Conservation (phyloP, 2,797 vertebrate genomes). For the Cynopterus sphinx region DNA sequence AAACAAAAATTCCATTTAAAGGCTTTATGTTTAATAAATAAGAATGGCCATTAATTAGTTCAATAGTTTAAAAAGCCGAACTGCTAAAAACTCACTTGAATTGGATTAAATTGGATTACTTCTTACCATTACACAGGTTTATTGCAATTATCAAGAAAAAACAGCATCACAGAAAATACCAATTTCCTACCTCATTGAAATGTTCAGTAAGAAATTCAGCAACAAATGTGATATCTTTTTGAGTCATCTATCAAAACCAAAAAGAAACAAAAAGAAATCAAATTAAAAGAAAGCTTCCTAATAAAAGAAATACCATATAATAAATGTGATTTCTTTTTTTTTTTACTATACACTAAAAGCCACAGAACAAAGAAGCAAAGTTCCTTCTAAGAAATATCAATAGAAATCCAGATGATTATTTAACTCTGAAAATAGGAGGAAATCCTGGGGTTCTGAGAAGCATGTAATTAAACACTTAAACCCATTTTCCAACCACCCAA, state of each 20-base stretch:
- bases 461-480: background rate
- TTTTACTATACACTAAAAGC: slow-evolving; percentile 22
- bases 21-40: background rate
- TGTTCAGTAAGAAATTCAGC: slow-evolving; percentile 98
- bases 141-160: background rate
- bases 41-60: background rate
- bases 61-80: background rate
- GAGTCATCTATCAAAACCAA: slow-evolving; percentile 92
- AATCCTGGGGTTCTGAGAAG: background rate
- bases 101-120: background rate
- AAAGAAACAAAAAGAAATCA: background rate
- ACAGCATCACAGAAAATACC: background rate
- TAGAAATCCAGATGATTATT: background rate
- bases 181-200: slow-evolving; percentile 93
- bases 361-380: background rate
- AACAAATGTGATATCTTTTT: slow-evolving; percentile 98
- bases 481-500: background rate
- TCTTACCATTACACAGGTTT: slow-evolving; percentile 7
- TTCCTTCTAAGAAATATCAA: background rate
- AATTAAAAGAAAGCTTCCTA: slow-evolving; percentile 17
- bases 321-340: background rate
- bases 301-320: background rate
- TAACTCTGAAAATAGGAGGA: background rate
- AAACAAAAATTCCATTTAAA: background rate
- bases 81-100: background rate